A percentile compares a stretch with the other conserved stretches of the same genome.
Evolutionary conservation across 2,113 vertebrate genomes (phyloP).

Genomic region (Gnathonemus echidnorhynchus): DNA sequence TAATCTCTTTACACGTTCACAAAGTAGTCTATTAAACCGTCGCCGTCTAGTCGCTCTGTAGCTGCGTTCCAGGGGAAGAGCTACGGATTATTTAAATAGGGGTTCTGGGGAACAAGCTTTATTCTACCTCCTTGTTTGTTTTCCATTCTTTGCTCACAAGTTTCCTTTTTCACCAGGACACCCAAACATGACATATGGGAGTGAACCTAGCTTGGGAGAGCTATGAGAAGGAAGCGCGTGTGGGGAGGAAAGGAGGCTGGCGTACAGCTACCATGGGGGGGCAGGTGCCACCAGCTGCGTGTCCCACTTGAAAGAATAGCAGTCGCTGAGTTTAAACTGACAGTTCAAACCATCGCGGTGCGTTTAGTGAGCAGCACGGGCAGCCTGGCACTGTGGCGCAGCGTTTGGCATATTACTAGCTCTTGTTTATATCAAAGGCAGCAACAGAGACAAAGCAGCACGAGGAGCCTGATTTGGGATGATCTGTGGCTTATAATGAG

Average conservation of each 20-base stretch:
- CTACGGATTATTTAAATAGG: slow-evolving; percentile 57
- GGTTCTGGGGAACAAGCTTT: slow-evolving; percentile 48
- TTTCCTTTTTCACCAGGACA: slow-evolving; percentile 22
- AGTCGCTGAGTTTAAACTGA: not conserved
- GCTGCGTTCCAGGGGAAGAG: slow-evolving; percentile 37
- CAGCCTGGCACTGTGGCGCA: not conserved
- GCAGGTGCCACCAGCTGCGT: not conserved
- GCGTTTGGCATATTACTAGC: not conserved
- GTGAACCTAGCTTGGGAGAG: not conserved
- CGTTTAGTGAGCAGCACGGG: not conserved
- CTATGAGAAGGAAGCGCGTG: not conserved
- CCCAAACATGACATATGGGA: not conserved
- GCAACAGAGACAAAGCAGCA: not conserved
- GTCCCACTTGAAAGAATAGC: not conserved
- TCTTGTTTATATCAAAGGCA: not conserved
- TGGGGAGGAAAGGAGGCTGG: not conserved
- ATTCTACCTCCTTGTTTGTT: slow-evolving; percentile 48
- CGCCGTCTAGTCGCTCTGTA: slow-evolving; percentile 24
- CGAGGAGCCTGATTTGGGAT: not conserved
- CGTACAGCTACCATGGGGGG: no score
- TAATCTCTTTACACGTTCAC: slow-evolving; percentile 48
- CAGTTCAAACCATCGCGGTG: not conserved
- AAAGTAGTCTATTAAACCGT: slow-evolving; percentile 37
- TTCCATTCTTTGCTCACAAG: slow-evolving; percentile 49
- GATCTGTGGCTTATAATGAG: not conserved